Evolutionary conservation across 2,888 invertebrate genomes (phyloP).

Genomic region (Germaria angustata): DNA sequence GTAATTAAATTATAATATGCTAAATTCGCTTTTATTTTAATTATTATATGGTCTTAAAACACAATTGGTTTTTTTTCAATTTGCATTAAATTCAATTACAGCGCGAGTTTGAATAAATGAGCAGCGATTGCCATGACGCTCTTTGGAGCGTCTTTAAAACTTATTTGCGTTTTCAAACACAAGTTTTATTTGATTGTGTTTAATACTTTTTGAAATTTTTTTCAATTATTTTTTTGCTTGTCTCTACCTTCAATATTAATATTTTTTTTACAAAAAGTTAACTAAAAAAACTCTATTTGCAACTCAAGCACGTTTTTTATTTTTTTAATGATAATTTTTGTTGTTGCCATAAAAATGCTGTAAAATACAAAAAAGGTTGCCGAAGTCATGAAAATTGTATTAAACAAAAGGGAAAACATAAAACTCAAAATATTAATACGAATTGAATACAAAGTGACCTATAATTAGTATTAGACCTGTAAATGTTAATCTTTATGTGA

Average conservation of each 20-base stretch:
- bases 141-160: constrained; percentile 17
- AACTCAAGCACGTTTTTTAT: constrained; percentile 61
- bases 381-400: background rate
- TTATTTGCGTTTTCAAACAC: constrained; percentile 48
- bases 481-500: too few species aligned
- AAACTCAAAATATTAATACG: too few species aligned
- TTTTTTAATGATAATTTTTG: constrained; percentile 34
- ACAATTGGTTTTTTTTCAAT: background rate
- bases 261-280: constrained; percentile 1
- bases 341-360: constrained; percentile 13
- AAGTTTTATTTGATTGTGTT: constrained; percentile 20
- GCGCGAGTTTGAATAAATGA: background rate
- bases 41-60: constrained; percentile 19
- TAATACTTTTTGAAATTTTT: background rate
- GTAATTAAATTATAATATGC: too few species aligned
- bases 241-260: constrained; percentile 52
- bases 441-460: too few species aligned
- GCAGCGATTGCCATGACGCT: constrained; percentile 15
- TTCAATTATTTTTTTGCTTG: background rate
- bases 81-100: constrained; percentile 41
- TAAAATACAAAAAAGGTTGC: constrained; percentile 16
- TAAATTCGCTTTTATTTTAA: constrained; percentile 33
- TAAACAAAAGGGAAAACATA: background rate
- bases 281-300: constrained; percentile 35
- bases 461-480: too few species aligned